These are phyloP conservation scores for Resseliella maxima DNA, from an alignment of 2,888 invertebrate species.

Conservation along the genomic window DNA sequence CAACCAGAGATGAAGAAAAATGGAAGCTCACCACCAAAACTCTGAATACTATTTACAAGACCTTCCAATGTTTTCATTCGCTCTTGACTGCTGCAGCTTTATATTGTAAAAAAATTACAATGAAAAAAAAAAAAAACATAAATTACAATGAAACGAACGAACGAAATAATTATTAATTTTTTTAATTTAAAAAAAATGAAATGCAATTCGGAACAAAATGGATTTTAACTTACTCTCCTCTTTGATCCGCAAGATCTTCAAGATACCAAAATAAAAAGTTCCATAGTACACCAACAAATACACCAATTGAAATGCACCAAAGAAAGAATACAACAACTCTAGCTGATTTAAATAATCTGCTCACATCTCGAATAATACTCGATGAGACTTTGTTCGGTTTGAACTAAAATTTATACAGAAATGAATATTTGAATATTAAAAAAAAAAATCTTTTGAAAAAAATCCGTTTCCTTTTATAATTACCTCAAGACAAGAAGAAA, in stretches of 20 bases:
- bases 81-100: conserved; percentile 67
- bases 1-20: conserved; percentile 85
- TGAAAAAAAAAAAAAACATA: too few relatives aligned
- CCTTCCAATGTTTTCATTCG: conserved; percentile 82
- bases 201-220: conserved; percentile 55
- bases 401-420: conserved; percentile 67
- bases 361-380: conserved; percentile 77
- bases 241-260: conserved; percentile 74
- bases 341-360: conserved; percentile 73
- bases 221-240: conserved; percentile 62
- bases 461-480: neutral
- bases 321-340: conserved; percentile 79
- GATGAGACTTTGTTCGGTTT: conserved; percentile 74
- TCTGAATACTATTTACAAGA: conserved; percentile 79
- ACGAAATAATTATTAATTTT: too few relatives aligned
- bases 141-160: too few relatives aligned
- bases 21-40: conserved; percentile 86
- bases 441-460: conserved; percentile 73
- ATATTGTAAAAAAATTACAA: conserved; percentile 59
- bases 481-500: conserved; percentile 67
- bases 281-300: conserved; percentile 88
- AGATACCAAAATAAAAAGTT: conserved; percentile 88
- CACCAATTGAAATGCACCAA: conserved; percentile 85
- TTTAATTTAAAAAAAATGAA: neutral
- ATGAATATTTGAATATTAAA: conserved; percentile 64